Percentiles rank a stretch among this genome's conserved stretches.
Evolutionary conservation across 2,888 invertebrate genomes (phyloP).

Genomic region (Parnassius orleans): DNA sequence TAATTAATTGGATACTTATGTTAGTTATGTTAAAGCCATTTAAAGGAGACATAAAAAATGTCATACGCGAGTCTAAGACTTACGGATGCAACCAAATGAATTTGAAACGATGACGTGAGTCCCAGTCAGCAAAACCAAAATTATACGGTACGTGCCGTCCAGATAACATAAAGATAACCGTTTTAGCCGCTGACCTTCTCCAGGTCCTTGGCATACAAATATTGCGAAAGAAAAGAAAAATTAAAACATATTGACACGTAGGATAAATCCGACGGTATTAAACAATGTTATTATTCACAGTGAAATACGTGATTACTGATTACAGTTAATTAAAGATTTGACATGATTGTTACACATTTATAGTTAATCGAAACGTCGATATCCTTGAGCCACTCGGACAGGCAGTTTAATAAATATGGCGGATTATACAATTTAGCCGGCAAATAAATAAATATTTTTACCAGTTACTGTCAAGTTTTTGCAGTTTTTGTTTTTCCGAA

Average conservation of each 20-base stretch:
- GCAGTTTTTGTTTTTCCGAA: no score
- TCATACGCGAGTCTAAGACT: not conserved
- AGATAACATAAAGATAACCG: conserved; percentile 77
- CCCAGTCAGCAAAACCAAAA: conserved; percentile 51
- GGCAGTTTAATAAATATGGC: conserved; percentile 46
- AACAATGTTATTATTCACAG: conserved; percentile 1
- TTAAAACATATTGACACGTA: conserved; percentile 52
- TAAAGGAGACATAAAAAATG: no score
- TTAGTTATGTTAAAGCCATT: no score
- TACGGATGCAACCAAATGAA: conserved; percentile 26
- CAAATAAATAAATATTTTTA: no score
- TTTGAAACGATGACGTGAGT: conserved; percentile 46
- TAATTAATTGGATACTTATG: no score
- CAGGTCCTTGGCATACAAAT: conserved; percentile 69
- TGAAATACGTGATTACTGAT: conserved; percentile 19
- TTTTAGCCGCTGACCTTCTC: conserved; percentile 73
- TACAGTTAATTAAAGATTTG: not conserved
- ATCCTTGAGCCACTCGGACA: conserved; percentile 48
- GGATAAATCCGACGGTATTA: conserved; percentile 5
- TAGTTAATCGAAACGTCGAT: conserved; percentile 40
- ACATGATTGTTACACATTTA: conserved; percentile 49
- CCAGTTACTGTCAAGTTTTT: no score
- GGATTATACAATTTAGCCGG: no score
- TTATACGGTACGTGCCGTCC: conserved; percentile 48
- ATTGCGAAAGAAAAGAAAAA: conserved; percentile 63